Percentiles rank a stretch among this genome's conserved stretches.
These are phyloP conservation scores for Crenichthys baileyi DNA, from an alignment of 2,797 vertebrate species.

Conservation along the genomic window DNA sequence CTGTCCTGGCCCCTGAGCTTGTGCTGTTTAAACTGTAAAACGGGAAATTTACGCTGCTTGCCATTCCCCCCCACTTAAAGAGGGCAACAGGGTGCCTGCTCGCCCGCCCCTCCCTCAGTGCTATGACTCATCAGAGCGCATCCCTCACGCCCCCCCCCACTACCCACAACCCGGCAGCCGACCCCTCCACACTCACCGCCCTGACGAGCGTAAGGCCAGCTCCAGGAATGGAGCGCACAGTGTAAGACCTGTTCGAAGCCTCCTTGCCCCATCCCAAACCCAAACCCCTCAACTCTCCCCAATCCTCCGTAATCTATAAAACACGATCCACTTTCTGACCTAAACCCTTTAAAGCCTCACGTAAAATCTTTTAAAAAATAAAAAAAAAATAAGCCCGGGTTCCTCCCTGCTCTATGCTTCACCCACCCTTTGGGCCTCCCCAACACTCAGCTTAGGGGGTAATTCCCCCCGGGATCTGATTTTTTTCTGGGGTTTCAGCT, in stretches of 20 bases:
- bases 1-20: constrained; percentile 25
- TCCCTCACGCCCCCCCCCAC: constrained; percentile 83
- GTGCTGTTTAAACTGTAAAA: no score
- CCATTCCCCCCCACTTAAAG: constrained; percentile 86
- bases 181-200: constrained; percentile 78
- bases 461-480: no score
- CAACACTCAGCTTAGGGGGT: no score
- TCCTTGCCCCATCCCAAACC: no score
- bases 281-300: no score
- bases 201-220: constrained; percentile 90
- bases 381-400: no score
- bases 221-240: constrained; percentile 90
- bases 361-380: no score
- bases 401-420: no score
- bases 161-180: constrained; percentile 79
- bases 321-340: not conserved
- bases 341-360: no score
- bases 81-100: constrained; percentile 88
- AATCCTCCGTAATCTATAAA: not conserved
- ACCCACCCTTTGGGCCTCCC: no score
- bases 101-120: constrained; percentile 94
- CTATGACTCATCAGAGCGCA: constrained; percentile 90
- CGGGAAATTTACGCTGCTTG: no score
- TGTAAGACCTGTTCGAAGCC: constrained; percentile 82
- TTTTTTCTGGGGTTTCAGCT: no score